Evolutionary conservation across 2,888 invertebrate genomes (phyloP).

Genomic region (Rhimphoctona megacephalus): DNA sequence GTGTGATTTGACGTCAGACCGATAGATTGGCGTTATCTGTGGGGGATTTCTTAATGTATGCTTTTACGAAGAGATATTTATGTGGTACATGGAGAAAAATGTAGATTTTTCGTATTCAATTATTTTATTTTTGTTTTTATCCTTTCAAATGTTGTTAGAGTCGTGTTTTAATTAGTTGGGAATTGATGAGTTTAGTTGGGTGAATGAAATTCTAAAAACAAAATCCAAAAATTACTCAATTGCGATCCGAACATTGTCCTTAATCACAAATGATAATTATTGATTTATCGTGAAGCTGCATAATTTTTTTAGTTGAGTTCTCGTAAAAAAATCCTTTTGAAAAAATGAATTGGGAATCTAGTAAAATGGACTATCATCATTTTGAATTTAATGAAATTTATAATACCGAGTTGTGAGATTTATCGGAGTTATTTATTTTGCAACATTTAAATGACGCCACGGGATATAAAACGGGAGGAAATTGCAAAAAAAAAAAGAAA

Average conservation of each 20-base stretch:
- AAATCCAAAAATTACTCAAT: no score
- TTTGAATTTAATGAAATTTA: not conserved
- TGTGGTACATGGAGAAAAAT: not conserved
- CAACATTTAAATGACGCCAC: not conserved
- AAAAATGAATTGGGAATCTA: no score
- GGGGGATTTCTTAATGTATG: not conserved
- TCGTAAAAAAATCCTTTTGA: no score
- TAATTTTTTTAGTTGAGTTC: no score
- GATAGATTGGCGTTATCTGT: not conserved
- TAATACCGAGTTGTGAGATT: not conserved
- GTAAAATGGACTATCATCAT: not conserved
- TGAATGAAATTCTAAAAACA: no score
- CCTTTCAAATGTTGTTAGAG: no score
- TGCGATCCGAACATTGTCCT: no score
- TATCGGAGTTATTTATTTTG: not conserved
- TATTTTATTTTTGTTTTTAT: not conserved
- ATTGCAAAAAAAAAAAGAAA: not conserved
- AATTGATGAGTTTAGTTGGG: no score
- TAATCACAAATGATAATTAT: no score
- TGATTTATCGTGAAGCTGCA: no score
- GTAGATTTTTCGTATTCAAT: not conserved
- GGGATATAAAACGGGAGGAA: not conserved
- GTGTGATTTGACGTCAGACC: not conserved
- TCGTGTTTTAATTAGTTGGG: no score
- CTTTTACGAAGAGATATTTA: not conserved